Evolutionary conservation across 1,140 invertebrate genomes (phyloP).

Genomic region (Branchinecta lindahli): DNA sequence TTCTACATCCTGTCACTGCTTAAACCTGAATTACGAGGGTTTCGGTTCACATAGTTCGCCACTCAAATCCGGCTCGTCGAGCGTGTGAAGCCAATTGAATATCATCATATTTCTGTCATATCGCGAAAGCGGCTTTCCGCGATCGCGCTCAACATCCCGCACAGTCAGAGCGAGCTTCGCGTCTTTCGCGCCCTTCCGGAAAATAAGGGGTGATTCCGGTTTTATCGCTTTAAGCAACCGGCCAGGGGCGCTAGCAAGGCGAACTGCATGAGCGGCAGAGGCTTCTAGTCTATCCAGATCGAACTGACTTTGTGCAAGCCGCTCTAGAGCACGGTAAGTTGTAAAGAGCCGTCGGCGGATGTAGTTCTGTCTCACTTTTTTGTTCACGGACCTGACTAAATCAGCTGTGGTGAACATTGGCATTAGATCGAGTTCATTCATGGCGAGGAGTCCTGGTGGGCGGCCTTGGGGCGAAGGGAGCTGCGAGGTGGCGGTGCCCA

Average conservation of each 20-base stretch:
- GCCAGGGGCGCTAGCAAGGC: not conserved
- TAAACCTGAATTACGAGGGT: not conserved
- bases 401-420: constrained; percentile 49
- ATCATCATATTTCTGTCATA: constrained; percentile 84
- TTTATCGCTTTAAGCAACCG: not conserved
- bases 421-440: constrained; percentile 26
- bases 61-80: constrained; percentile 41
- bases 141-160: constrained; percentile 58
- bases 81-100: constrained; percentile 73
- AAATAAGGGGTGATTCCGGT: not conserved
- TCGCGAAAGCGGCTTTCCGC: constrained; percentile 64
- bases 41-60: not conserved
- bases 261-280: constrained; percentile 27
- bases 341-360: constrained; percentile 54
- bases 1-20: too few species aligned
- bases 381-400: constrained; percentile 59
- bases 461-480: constrained; percentile 53
- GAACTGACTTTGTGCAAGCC: constrained; percentile 64
- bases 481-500: constrained; percentile 44
- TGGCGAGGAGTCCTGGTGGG: constrained; percentile 26
- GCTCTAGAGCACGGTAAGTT: constrained; percentile 61
- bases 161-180: constrained; percentile 41
- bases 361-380: constrained; percentile 61
- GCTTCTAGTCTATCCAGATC: constrained; percentile 56
- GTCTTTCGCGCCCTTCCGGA: constrained; percentile 18